These are phyloP conservation scores for Pogona vitticeps DNA, from an alignment of 2,113 vertebrate species.

Conservation along the genomic window DNA sequence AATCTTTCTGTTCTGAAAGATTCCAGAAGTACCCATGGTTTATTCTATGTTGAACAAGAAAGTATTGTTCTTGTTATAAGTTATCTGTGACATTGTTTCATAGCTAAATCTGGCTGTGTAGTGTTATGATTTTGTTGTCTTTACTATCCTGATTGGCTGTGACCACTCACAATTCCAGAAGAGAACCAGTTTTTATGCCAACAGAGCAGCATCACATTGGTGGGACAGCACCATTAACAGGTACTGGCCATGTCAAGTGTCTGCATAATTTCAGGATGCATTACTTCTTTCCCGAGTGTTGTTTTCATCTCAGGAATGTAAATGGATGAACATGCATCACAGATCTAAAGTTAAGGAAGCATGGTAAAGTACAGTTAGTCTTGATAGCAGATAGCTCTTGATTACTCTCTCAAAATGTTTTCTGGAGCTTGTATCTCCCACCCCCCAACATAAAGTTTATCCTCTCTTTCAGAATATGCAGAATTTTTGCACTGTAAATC, in stretches of 20 bases:
- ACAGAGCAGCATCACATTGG: background rate
- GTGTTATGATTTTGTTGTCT: background rate
- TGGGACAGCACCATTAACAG: background rate
- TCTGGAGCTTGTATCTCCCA: background rate
- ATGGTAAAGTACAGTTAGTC: background rate
- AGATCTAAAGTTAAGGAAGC: background rate
- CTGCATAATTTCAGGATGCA: background rate
- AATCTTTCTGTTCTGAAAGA: background rate
- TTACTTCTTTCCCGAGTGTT: background rate
- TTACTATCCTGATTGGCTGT: background rate
- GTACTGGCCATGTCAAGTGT: no score
- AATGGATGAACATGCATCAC: background rate
- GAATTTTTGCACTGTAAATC: conserved; percentile 97
- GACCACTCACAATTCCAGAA: background rate
- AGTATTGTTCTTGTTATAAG: background rate
- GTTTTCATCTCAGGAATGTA: background rate
- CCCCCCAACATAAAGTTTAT: background rate
- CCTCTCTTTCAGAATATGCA: conserved; percentile 83
- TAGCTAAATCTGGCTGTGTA: background rate
- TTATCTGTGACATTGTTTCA: background rate
- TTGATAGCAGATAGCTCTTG: background rate
- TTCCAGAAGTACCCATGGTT: background rate
- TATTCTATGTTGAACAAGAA: background rate
- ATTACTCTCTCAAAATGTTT: background rate
- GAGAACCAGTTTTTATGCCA: background rate